Conservation (phyloP, 2,113 vertebrate genomes). For the Phoenicopterus ruber region DNA sequence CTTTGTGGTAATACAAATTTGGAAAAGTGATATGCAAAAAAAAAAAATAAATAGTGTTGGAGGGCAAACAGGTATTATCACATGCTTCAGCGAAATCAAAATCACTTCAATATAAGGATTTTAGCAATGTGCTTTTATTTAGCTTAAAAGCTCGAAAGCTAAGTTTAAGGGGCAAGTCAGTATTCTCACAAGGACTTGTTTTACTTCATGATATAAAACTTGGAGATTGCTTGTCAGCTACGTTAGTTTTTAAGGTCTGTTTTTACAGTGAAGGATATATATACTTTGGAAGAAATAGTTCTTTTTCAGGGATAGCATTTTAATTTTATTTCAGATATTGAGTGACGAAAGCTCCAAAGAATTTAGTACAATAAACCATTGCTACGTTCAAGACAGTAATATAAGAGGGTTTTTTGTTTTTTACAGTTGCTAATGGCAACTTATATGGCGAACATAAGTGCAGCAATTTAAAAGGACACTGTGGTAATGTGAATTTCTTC, state of each 20-base stretch:
- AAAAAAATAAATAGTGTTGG: not conserved
- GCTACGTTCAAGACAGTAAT: not conserved
- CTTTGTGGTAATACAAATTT: not conserved
- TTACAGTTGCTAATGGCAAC: constrained; percentile 63
- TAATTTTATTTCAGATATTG: constrained; percentile 16
- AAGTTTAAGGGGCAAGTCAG: not conserved
- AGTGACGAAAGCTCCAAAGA: not conserved
- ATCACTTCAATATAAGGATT: not conserved
- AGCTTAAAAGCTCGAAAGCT: not conserved
- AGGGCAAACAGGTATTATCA: not conserved
- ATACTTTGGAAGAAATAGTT: not conserved
- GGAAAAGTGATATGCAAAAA: not conserved
- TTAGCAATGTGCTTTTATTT: not conserved
- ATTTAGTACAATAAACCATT: constrained; percentile 5
- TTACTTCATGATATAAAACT: not conserved
- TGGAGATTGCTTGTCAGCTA: constrained; percentile 12
- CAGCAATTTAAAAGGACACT: constrained; percentile 58
- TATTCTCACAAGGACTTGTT: constrained; percentile 25
- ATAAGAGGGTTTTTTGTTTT: not conserved
- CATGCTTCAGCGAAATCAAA: not conserved
- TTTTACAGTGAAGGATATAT: not conserved
- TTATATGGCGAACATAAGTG: constrained; percentile 58
- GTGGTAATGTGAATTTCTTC: constrained; percentile 57
- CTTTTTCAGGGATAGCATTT: not conserved
- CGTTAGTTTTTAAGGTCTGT: not conserved